These are phyloP conservation scores for Proteles cristata DNA, from an alignment of 2,113 vertebrate species.

Conservation along the genomic window DNA sequence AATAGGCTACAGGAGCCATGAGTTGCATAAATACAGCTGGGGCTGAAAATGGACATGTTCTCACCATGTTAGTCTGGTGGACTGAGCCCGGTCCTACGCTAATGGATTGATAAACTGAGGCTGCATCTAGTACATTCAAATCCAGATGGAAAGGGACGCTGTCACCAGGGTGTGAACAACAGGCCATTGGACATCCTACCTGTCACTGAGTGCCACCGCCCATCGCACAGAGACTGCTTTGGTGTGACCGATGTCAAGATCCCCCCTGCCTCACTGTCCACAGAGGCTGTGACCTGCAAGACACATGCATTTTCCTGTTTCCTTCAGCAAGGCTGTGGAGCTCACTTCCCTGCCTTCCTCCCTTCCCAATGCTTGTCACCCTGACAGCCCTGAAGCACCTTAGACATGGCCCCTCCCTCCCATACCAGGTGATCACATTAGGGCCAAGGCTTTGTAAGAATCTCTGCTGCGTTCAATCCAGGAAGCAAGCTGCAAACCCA, in stretches of 20 bases:
- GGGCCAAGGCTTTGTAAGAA: background rate
- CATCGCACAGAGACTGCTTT: constrained; percentile 90
- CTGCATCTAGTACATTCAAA: background rate
- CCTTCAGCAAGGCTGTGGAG: background rate
- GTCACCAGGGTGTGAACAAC: background rate
- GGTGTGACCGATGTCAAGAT: constrained; percentile 90
- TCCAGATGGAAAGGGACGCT: background rate
- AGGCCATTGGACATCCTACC: constrained; percentile 83
- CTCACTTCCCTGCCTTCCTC: background rate
- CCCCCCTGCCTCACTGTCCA: constrained; percentile 88
- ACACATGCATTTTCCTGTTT: constrained; percentile 36
- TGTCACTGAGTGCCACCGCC: constrained; percentile 93
- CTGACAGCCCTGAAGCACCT: background rate
- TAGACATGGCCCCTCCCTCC: background rate
- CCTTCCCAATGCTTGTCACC: background rate
- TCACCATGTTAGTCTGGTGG: background rate
- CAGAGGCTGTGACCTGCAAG: constrained; percentile 90
- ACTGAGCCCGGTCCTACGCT: background rate
- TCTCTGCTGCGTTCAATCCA: background rate
- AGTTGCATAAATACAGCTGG: background rate
- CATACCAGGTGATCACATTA: background rate
- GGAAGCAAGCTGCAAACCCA: background rate
- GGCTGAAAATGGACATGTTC: background rate
- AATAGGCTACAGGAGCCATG: background rate
- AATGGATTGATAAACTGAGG: background rate